Percentiles rank a stretch among this genome's conserved stretches.
Conservation (phyloP, 1,140 invertebrate species). For the Eurosta solidaginis region DNA sequence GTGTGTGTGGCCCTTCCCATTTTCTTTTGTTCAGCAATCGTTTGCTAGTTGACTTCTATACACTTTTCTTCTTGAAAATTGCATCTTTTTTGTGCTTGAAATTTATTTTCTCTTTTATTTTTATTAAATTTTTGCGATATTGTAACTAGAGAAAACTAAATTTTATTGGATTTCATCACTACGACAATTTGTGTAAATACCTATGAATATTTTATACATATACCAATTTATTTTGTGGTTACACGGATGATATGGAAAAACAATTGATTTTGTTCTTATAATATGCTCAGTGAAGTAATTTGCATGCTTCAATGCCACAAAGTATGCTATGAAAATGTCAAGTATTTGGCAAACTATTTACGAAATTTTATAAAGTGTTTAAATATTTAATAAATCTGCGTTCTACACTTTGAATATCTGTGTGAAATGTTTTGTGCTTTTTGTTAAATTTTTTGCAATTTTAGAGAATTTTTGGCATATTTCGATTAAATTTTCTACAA, state of each 20-base stretch:
- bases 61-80: background rate
- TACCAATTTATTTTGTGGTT: background rate
- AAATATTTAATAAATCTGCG: background rate
- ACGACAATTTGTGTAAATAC: background rate
- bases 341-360: background rate
- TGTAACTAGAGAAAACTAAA: background rate
- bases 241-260: background rate
- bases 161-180: conserved; percentile 22
- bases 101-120: background rate
- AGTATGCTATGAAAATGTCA: conserved; percentile 12
- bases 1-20: background rate
- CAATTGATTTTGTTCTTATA: background rate
- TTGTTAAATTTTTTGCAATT: background rate
- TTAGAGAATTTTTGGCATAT: background rate
- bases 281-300: background rate
- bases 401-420: background rate
- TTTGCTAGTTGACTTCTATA: background rate
- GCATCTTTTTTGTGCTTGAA: background rate
- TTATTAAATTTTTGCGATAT: background rate
- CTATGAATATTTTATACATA: background rate
- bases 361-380: background rate
- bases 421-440: background rate
- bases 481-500: background rate
- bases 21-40: conserved; percentile 11
- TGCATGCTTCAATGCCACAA: background rate